Evolutionary conservation across 2,113 vertebrate species (phyloP).

Genomic region (Calidris pygmaea): DNA sequence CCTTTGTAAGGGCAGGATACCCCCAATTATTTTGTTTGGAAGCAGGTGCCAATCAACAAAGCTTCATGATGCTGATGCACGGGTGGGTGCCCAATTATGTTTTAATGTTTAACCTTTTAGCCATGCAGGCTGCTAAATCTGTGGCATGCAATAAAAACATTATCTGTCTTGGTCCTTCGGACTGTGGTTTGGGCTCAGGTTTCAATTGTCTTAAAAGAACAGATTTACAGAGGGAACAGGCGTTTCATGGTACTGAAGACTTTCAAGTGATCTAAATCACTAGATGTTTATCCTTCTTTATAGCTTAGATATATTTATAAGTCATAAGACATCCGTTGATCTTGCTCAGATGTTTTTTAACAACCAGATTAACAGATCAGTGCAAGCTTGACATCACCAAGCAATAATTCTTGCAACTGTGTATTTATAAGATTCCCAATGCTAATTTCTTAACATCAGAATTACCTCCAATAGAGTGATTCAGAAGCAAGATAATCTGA

Average conservation of each 20-base stretch:
- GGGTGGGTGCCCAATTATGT: neutral
- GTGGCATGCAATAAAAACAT: neutral
- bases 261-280: neutral
- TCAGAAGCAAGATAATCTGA: conserved; percentile 52
- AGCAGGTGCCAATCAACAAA: neutral
- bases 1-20: neutral
- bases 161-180: neutral
- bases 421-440: conserved; percentile 11
- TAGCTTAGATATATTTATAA: neutral
- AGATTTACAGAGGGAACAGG: neutral
- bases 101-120: neutral
- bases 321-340: conserved; percentile 19
- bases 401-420: conserved; percentile 46
- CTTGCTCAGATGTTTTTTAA: conserved; percentile 31
- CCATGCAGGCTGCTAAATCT: neutral
- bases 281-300: neutral
- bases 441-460: conserved; percentile 49
- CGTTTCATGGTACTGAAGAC: neutral
- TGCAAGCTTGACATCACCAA: conserved; percentile 42
- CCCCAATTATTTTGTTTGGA: neutral
- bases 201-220: neutral
- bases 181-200: neutral
- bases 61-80: neutral
- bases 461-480: conserved; percentile 40
- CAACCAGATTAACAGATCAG: conserved; percentile 59